phyloP scores from a whole-genome alignment of 1,140 invertebrate species.

The Ceratoteleas bidentatus region DNA sequence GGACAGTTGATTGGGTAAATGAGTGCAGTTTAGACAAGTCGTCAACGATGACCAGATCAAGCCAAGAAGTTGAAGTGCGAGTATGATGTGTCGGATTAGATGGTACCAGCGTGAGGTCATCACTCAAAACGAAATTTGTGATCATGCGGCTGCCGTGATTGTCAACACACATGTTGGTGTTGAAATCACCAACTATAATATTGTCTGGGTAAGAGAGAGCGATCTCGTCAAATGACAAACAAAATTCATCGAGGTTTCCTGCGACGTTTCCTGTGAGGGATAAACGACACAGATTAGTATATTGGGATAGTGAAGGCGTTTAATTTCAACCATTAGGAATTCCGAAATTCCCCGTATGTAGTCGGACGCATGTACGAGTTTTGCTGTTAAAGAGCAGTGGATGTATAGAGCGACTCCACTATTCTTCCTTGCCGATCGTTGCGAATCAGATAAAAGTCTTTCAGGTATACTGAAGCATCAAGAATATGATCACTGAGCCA shows the following conservation, averaged over 20 bases:
- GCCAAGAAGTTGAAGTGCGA: neutral
- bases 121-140: neutral
- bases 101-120: neutral
- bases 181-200: constrained; percentile 10
- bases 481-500: neutral
- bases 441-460: neutral
- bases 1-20: neutral
- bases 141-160: neutral
- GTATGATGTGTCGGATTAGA: constrained; percentile 3
- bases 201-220: neutral
- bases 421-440: neutral
- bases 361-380: too few species aligned
- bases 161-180: neutral
- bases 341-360: too few species aligned
- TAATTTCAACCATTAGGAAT: too few species aligned
- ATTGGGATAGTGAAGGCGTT: too few species aligned
- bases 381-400: too few species aligned
- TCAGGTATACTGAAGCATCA: neutral
- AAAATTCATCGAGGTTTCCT: neutral
- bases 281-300: too few species aligned
- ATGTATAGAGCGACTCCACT: too few species aligned
- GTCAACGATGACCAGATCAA: neutral
- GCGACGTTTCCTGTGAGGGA: neutral
- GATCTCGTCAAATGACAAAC: neutral
- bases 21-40: neutral